These are phyloP conservation scores for Oxycera nigricornis DNA, from an alignment of 2,888 invertebrate species.

Conservation along the genomic window DNA sequence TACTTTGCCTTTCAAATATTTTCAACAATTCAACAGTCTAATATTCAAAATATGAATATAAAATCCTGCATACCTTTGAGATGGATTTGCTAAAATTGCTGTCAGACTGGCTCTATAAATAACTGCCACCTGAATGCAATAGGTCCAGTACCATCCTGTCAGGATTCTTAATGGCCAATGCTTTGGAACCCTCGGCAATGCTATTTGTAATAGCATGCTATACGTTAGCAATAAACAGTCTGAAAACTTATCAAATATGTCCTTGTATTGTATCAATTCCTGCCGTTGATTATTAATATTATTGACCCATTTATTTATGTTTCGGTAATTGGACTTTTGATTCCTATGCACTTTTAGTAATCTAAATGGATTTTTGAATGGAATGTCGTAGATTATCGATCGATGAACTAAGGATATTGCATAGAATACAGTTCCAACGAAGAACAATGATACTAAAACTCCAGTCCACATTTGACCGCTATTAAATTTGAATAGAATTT, in stretches of 20 bases:
- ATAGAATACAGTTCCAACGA: conserved; percentile 72
- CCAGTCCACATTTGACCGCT: conserved; percentile 79
- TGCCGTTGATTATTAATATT: background rate
- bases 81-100: conserved; percentile 80
- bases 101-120: conserved; percentile 86
- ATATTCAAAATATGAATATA: too few species aligned
- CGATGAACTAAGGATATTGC: conserved; percentile 65
- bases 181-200: conserved; percentile 76
- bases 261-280: conserved; percentile 60
- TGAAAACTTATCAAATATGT: conserved; percentile 74
- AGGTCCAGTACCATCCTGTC: conserved; percentile 89
- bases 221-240: conserved; percentile 82
- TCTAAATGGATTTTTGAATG: background rate
- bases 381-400: background rate
- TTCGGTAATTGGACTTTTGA: background rate
- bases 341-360: background rate
- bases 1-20: too few species aligned
- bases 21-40: too few species aligned
- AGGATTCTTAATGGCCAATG: conserved; percentile 82
- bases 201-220: conserved; percentile 81
- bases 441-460: conserved; percentile 71
- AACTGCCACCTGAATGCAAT: conserved; percentile 79
- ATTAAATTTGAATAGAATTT: background rate
- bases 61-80: conserved; percentile 65
- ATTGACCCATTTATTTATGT: background rate